These are phyloP conservation scores for Platysternon megacephalum DNA, from an alignment of 2,113 vertebrate genomes.

Conservation along the genomic window DNA sequence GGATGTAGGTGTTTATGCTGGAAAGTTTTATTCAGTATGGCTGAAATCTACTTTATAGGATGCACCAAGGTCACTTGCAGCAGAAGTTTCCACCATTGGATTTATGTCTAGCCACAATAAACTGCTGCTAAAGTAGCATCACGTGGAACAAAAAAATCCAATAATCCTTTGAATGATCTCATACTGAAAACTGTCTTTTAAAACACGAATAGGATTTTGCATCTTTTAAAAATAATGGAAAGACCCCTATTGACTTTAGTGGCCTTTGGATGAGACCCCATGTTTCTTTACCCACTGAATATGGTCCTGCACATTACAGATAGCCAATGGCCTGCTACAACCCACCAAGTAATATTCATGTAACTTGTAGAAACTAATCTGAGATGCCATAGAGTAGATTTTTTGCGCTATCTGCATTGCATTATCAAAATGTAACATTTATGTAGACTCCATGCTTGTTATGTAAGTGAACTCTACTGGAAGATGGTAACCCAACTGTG, in stretches of 20 bases:
- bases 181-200: background rate
- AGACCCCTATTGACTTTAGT: background rate
- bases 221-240: background rate
- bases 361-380: background rate
- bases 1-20: background rate
- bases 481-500: background rate
- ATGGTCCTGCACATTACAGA: background rate
- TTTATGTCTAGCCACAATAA: background rate
- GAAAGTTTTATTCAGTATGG: background rate
- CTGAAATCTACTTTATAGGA: background rate
- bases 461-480: background rate
- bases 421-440: background rate
- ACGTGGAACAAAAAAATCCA: background rate
- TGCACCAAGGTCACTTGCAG: background rate
- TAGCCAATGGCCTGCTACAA: background rate
- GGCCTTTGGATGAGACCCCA: background rate
- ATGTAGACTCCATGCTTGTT: fast-evolving
- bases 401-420: background rate
- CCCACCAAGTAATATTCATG: background rate
- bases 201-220: background rate
- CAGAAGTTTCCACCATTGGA: background rate
- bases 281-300: background rate
- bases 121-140: background rate
- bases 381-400: background rate
- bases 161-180: background rate